Evolutionary conservation across 1,140 invertebrate species (phyloP), one percentile per base, ranked within the genome.

Genomic region (Anastatus disparis): DNA sequence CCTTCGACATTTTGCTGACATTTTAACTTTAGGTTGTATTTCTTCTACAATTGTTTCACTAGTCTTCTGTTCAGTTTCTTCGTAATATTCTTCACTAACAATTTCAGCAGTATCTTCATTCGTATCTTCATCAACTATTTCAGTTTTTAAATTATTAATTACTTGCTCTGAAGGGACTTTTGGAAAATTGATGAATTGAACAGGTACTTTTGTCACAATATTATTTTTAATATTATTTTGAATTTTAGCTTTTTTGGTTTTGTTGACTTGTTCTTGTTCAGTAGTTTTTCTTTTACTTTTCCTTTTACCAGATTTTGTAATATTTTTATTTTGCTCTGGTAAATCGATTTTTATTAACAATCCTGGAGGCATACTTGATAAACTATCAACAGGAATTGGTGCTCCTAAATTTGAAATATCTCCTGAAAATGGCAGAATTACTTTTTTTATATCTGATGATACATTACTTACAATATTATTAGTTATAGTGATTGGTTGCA

Each of bases 261-360:
- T 22, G 35, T 50, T 12, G 40, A 6, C 9, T 59, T 68, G 27
- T 26, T 17, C 29, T 50, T 59, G 27, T 17, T 59, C 40, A 7
- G 35, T 7, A 52, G 4, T n/a, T 67, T 24, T 50, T 20, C 13
- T 76, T 70, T n/a, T 62, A 8, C 53, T 53, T 44, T 74, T 75
- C n/a, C 74, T 58, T 50, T 76, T 77, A 7, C 29, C 27, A 1
- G 31, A 9, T 35, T 81, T 74, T 3, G 62, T 6, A 2, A 58
- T 27, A 40, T 71, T 75, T 52, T 76, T 74, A n/a, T 55, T 69
- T 58, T 83, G 81, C 9, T 82, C 79, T 0, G 85, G 84, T 12
- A 86, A 63, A 70, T 85, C 80, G n/a, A 86, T 85, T 68, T 86
- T 86, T n/a, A 85, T 85, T 7, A 86, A 61, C 13, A 86, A 70